Evolutionary conservation across 2,797 vertebrate genomes (phyloP), one percentile per base, ranked within the genome.

Genomic region (Rousettus madagascariensis): DNA sequence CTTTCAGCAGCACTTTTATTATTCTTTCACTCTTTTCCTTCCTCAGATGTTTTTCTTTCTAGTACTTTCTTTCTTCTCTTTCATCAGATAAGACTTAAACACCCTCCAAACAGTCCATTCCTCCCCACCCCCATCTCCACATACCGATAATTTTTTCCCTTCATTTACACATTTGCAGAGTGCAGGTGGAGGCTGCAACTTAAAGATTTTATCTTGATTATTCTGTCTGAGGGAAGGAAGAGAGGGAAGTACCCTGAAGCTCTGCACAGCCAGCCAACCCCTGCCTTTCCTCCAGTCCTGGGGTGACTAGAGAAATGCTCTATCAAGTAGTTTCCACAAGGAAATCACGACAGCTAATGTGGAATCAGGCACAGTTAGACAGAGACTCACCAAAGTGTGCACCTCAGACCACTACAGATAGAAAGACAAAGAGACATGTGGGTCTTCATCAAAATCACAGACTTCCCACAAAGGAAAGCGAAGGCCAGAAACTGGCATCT

Each of bases 1-100:
- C 88, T 96, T 92, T 79, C 74, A 79, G 69, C 63, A 78, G 78
- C 33, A 51, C 72, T 83, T 79, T 69, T 79, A 93, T 87, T 80
- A 57, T 61, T 78, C 51, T 65, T 33, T 41, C 6, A 36, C 3
- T 75, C 2, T 33, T 78, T 80, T 55, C n/a, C 72, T 85, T 83
- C 72, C n/a, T 89, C 83, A 94, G 33, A 78, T 46, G 10, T 71
- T 66, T 94, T 88, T 77, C 49, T 85, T 85, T 57, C 71, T 16
- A 69, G 30, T 43, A 28, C 41, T 68, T 84, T 68, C 69, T 59
- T 84, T 51, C 63, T 78, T 46, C 59, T 65, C 61, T 49, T 89
- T 66, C 26, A 79, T 78, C 80, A 69, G 57, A 77, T 78, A 71
- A 93, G 43, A 24, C 30, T 63, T 69, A 87, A 69, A 20, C 51